Evolutionary conservation across 1,140 invertebrate genomes (phyloP).

Genomic region (Diuraphis noxia): DNA sequence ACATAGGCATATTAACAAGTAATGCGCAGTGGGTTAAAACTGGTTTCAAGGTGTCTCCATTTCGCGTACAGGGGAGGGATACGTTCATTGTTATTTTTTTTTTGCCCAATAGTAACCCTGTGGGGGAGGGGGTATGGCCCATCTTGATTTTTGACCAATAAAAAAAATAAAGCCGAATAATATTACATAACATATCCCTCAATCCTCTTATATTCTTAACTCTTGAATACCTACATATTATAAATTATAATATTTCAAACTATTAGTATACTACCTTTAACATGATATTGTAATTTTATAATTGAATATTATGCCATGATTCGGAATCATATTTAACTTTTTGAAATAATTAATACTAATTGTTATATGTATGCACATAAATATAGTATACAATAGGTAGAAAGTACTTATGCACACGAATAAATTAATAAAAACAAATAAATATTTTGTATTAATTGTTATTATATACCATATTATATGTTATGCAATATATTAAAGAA

Average conservation of each 20-base stretch:
- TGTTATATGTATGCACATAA: not conserved
- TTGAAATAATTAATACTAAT: not conserved
- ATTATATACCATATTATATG: not conserved
- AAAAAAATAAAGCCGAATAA: not conserved
- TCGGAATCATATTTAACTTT: not conserved
- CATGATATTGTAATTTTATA: not conserved
- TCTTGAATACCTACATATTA: not conserved
- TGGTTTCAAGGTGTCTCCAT: no score
- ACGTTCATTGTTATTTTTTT: no score
- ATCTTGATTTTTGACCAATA: no score
- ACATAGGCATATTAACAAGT: no score
- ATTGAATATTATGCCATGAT: not conserved
- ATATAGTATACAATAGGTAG: not conserved
- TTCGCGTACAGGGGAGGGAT: no score
- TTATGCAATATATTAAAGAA: not conserved
- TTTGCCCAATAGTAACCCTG: no score
- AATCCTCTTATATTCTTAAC: not conserved
- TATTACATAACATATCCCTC: not conserved
- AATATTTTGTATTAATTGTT: not conserved
- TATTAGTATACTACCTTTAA: not conserved
- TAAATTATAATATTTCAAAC: not conserved
- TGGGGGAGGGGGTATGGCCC: no score
- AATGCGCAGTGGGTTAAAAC: no score
- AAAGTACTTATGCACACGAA: not conserved
- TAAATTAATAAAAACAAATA: not conserved